Conservation (phyloP, 2,797 vertebrate genomes). For the Cyprinodon diabolis region DNA sequence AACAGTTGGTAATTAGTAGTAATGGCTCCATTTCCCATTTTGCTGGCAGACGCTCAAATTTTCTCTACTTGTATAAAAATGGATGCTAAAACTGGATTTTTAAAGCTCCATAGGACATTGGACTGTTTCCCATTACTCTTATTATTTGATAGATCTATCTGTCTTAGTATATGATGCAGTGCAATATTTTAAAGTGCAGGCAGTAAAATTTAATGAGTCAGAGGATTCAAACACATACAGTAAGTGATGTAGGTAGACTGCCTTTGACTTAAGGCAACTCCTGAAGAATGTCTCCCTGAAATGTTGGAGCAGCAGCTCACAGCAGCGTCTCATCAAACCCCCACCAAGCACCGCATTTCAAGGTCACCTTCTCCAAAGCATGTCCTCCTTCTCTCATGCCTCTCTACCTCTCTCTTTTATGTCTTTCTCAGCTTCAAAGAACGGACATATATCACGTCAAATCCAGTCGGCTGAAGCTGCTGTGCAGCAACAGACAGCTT, state of each 20-base stretch:
- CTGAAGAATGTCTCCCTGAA: constrained; percentile 32
- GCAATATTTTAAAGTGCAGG: background rate
- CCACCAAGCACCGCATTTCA: constrained; percentile 36
- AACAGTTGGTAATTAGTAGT: constrained; percentile 1
- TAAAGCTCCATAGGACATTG: background rate
- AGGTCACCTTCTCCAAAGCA: constrained; percentile 81
- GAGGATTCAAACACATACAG: constrained; percentile 7
- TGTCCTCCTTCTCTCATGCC: constrained; percentile 14
- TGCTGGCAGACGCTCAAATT: background rate
- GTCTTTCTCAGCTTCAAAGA: constrained; percentile 73
- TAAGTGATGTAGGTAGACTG: constrained; percentile 2
- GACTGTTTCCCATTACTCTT: background rate
- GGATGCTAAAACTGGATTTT: background rate
- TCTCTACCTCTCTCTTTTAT: background rate
- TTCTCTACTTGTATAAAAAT: background rate
- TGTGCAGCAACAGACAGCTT: constrained; percentile 51
- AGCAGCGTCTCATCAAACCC: constrained; percentile 19
- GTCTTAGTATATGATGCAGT: background rate
- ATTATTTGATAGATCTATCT: background rate
- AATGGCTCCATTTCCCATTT: constrained; percentile 1
- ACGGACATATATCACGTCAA: constrained; percentile 83
- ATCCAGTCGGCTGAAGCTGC: constrained; percentile 89
- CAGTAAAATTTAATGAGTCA: background rate
- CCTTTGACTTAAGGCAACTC: constrained; percentile 28
- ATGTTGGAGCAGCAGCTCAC: constrained; percentile 12